Evolutionary conservation across 2,888 invertebrate genomes (phyloP), one percentile per base, ranked within the genome.

Genomic region (Eupeodes luniger): DNA sequence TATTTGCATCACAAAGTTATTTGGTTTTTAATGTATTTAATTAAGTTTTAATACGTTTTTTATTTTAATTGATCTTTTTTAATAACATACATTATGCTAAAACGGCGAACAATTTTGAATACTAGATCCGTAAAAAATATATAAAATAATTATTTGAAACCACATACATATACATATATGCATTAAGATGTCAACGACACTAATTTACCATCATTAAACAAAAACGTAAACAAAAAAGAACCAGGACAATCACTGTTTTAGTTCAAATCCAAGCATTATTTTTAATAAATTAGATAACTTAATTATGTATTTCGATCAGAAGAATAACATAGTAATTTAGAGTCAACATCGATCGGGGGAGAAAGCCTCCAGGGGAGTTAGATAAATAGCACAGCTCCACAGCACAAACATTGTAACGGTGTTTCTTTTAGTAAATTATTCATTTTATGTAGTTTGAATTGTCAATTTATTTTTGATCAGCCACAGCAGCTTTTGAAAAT

Each of bases 211-310:
- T 16, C 44, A 57, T 57, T 44, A 12, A 62, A 81, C 10, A n/a
- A 9, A 59, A 62, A n/a, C 19, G 6, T 47, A 59, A 2, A 36
- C 9, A 9, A 40, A 40, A 40, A 40, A 40, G 9, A 40, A 40
- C 6, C 40, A 40, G 40, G 40, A 40, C 19, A 55, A 55, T 2
- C 12, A 14, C 4, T 44, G 19, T 12, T 44, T 6, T 67, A 47
- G 34, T 49, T 11, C n/a, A 40, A 74, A 36, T 64, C 49, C n/a
- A 76, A 61, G n/a, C 14, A 67, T 75, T 69, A 34, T 69, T 64
- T 69, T 62, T 19, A 51, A 72, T 53, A 64, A 75, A 79, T 83
- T 86, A 75, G 53, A 86, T 75, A 79, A 82, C 70, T 36, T 34
- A 57, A 69, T 44, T 53, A 51, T 59, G 67, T 62, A 75, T 67